Evolutionary conservation across 2,797 vertebrate genomes (phyloP), one percentile per base, ranked within the genome.

Genomic region (Halcyon smyrnensis): DNA sequence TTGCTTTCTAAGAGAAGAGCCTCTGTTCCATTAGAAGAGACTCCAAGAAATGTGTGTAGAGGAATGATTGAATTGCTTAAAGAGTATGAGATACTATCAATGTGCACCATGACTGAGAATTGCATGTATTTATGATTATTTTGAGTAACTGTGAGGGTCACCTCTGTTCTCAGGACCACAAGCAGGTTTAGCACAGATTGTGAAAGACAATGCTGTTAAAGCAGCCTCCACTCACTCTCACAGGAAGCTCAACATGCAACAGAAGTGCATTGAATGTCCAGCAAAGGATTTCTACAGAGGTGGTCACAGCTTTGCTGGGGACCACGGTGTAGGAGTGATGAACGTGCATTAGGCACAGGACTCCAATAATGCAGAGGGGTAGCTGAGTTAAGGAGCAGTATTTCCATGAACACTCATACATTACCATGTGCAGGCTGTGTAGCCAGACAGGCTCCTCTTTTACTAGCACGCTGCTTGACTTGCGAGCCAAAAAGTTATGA

Each of bases 261-360:
- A 78, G 67, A 68, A 82, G 39, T 0, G 2, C 0, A 0, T 4
- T 59, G 56, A 77, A 67, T 46, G 15, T 64, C 24, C 41, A 71
- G 28, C 30, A 54, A 24, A 23, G 50, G 37, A n/a, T 71, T 68
- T 69, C 87, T 46, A 3, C 8, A 50, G 53, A 10, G 1, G 1
- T 78, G 70, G 34, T 53, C 64, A 37, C 39, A 62, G 50, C 25
- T 75, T 17, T 3, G 0, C 11, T 7, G 32, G 9, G 46, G 3
- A 75, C 18, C 41, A 7, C 0, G 15, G 14, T 14, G 54, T 14
- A 11, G 34, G 46, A 37, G 34, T 8, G 8, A 17, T 54, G 64
- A 45, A 34, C 34, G 24, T 74, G 30, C 13, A 4, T 15, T 5
- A 83, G 53, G 37, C 45, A 53, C 0, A 0, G n/a, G 57, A 12